Percentiles rank a stretch among this genome's conserved stretches.
These are phyloP conservation scores for Gnathonemus longibarbis DNA, from an alignment of 2,113 vertebrate species.

Conservation along the genomic window DNA sequence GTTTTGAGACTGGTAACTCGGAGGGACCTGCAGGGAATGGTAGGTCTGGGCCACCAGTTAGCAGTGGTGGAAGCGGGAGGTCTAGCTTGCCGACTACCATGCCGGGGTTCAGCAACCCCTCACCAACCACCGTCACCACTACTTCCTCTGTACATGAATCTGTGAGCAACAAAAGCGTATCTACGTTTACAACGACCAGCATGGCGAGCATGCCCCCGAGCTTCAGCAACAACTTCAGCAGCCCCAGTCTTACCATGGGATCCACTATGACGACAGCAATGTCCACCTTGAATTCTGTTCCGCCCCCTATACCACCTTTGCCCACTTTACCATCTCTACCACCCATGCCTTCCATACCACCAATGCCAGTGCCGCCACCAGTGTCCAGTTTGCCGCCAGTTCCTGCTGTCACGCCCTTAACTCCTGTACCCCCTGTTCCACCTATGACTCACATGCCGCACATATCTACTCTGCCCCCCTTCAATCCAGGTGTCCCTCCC, in stretches of 20 bases:
- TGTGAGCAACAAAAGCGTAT: conserved; percentile 72
- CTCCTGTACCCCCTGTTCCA: conserved; percentile 80
- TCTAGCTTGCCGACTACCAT: conserved; percentile 66
- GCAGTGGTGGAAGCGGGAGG: conserved; percentile 71
- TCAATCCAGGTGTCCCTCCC: conserved; percentile 79
- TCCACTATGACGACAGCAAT: conserved; percentile 77
- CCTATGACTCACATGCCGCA: conserved; percentile 83
- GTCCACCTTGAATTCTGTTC: conserved; percentile 79
- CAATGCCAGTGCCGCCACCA: conserved; percentile 84
- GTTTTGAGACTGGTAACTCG: conserved; percentile 84
- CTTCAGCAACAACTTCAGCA: conserved; percentile 83
- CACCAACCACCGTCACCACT: conserved; percentile 70
- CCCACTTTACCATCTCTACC: conserved; percentile 84
- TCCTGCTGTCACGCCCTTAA: conserved; percentile 76
- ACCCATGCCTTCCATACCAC: conserved; percentile 84
- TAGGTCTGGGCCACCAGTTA: conserved; percentile 72
- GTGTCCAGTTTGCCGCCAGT: conserved; percentile 83
- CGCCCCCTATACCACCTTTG: conserved; percentile 85
- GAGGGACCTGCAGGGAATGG: conserved; percentile 79
- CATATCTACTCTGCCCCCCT: conserved; percentile 80
- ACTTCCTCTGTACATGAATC: conserved; percentile 76
- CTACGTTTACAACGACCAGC: conserved; percentile 71
- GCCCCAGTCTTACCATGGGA: conserved; percentile 69
- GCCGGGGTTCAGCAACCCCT: conserved; percentile 79
- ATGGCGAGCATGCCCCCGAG: conserved; percentile 75